phyloP scores from a whole-genome alignment of 2,888 invertebrate species.

The Drosophila quinaria region DNA sequence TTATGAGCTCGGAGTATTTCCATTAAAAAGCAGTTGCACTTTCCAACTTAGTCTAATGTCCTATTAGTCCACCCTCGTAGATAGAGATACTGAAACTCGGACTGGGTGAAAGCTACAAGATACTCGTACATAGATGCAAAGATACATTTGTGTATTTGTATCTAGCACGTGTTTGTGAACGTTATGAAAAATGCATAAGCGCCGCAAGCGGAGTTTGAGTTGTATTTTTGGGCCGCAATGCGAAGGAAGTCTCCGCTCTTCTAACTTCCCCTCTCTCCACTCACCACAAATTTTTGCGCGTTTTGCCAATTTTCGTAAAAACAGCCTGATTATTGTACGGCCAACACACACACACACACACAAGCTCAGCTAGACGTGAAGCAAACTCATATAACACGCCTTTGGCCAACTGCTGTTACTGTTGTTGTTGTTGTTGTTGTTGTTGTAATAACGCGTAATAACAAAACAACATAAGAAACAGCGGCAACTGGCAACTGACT shows the following conservation, averaged over 20 bases:
- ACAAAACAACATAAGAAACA: constrained; percentile 50
- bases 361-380: constrained; percentile 11
- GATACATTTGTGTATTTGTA: constrained; percentile 49
- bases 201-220: constrained; percentile 44
- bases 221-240: constrained; percentile 16
- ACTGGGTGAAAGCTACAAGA: constrained; percentile 1
- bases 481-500: constrained; percentile 47
- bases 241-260: constrained; percentile 1
- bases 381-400: constrained; percentile 40
- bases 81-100: constrained; percentile 3
- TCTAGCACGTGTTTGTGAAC: constrained; percentile 64
- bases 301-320: constrained; percentile 70
- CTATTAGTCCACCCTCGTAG: not conserved
- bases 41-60: too few relatives aligned
- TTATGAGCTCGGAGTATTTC: too few relatives aligned
- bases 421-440: constrained; percentile 36
- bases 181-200: constrained; percentile 80
- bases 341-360: constrained; percentile 31
- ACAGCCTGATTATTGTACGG: constrained; percentile 67
- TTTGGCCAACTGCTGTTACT: constrained; percentile 65
- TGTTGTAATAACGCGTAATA: constrained; percentile 75
- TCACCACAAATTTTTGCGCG: constrained; percentile 66
- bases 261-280: constrained; percentile 2
- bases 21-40: too few relatives aligned
- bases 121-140: not conserved